A percentile compares a stretch with the other conserved stretches of the same genome.
Conservation (phyloP, 2,113 vertebrate genomes). For the Seriola aureovittata region DNA sequence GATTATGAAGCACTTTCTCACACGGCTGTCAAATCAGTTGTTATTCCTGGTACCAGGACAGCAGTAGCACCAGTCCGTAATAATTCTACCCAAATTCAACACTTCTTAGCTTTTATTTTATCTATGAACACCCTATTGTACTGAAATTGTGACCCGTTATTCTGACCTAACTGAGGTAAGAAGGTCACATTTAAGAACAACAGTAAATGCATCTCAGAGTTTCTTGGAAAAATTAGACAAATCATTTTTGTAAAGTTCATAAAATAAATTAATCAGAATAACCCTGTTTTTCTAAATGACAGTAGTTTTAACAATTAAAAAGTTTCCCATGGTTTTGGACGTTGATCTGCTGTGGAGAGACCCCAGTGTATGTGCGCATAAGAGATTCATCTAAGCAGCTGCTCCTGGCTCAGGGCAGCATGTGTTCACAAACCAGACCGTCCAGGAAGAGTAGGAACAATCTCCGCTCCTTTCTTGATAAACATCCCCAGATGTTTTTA, state of each 20-base stretch:
- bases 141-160: neutral
- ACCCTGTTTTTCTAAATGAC: neutral
- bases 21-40: neutral
- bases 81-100: neutral
- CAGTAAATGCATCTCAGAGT: neutral
- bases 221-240: neutral
- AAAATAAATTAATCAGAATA: conserved; percentile 9
- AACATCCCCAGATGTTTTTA: neutral
- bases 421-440: conserved; percentile 19
- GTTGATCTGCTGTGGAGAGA: neutral
- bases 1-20: neutral
- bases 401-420: conserved; percentile 11
- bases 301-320: conserved; percentile 25
- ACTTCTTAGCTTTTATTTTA: conserved; percentile 16
- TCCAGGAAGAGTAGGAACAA: neutral
- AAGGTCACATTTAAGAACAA: neutral
- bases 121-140: conserved; percentile 2
- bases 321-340: neutral
- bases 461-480: neutral
- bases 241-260: neutral
- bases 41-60: conserved; percentile 11
- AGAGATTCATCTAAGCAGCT: conserved; percentile 40
- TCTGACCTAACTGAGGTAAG: neutral
- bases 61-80: neutral
- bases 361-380: neutral